Conservation (phyloP, 2,797 vertebrate genomes). For the Coendou prehensilis region DNA sequence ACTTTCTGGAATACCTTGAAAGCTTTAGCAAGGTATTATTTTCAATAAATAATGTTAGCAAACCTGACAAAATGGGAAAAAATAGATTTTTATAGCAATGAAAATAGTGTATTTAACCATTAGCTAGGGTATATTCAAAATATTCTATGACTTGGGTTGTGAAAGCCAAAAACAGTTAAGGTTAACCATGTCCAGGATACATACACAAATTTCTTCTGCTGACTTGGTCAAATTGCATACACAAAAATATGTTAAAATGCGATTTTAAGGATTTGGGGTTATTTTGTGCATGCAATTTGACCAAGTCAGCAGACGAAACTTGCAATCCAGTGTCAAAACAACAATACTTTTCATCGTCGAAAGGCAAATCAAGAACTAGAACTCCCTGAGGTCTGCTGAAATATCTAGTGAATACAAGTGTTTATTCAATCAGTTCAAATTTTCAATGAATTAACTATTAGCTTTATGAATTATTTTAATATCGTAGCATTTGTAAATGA, state of each 20-base stretch:
- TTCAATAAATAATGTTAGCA: slow-evolving; percentile 33
- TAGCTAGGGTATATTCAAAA: slow-evolving; percentile 22
- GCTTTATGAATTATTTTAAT: slow-evolving; percentile 34
- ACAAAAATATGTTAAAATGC: slow-evolving; percentile 17
- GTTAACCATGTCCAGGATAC: background rate
- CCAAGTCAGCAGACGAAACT: background rate
- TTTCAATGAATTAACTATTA: slow-evolving; percentile 36
- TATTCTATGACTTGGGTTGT: slow-evolving; percentile 3
- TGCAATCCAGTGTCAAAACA: background rate
- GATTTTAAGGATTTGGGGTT: background rate
- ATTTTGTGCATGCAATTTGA: background rate
- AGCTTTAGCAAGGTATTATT: slow-evolving; percentile 23
- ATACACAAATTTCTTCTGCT: background rate
- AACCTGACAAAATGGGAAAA: background rate
- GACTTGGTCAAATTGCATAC: background rate
- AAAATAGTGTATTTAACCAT: slow-evolving; percentile 50
- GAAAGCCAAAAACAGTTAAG: slow-evolving; percentile 20
- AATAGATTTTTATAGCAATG: slow-evolving; percentile 25
- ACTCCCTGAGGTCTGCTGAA: slow-evolving; percentile 22
- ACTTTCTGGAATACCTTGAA: background rate
- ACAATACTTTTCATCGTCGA: slow-evolving; percentile 17
- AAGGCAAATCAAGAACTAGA: slow-evolving; percentile 31
- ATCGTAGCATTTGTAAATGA: slow-evolving; percentile 48
- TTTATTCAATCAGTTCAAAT: background rate
- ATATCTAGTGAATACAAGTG: background rate